A percentile compares a stretch with the other conserved stretches of the same genome.
Conservation (phyloP, 1,140 invertebrate species). For the Drosophila albomicans region DNA sequence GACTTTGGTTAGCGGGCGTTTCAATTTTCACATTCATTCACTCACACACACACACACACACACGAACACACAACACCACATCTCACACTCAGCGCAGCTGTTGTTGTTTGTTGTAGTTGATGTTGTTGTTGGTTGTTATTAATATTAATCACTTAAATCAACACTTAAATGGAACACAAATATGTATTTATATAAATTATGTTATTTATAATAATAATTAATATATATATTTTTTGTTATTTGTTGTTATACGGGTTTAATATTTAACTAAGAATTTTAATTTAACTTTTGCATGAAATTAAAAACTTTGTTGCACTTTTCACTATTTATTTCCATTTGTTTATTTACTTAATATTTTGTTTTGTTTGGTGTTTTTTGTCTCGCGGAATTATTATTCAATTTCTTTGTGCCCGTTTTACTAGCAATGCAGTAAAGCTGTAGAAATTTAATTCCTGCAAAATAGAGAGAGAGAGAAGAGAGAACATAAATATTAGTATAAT, state of each 20-base stretch:
- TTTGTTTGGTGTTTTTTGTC: slow-evolving; percentile 26
- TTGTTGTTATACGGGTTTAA: slow-evolving; percentile 9
- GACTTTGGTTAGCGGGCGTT: slow-evolving; percentile 56
- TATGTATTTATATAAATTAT: slow-evolving; percentile 22
- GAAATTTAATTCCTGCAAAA: slow-evolving; percentile 74
- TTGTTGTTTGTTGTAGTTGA: slow-evolving; percentile 19
- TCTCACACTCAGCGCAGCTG: slow-evolving; percentile 41
- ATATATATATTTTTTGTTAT: background rate
- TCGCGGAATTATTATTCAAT: slow-evolving; percentile 67
- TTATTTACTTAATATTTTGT: slow-evolving; percentile 14
- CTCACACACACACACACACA: slow-evolving; percentile 22
- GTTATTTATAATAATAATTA: slow-evolving; percentile 26
- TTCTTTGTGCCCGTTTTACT: slow-evolving; percentile 66
- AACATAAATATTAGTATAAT: slow-evolving; percentile 41
- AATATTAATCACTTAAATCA: slow-evolving; percentile 31
- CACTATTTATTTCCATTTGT: slow-evolving; percentile 18
- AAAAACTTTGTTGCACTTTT: slow-evolving; percentile 54
- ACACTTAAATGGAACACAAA: slow-evolving; percentile 22
- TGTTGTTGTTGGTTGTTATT: slow-evolving; percentile 33
- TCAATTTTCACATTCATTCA: slow-evolving; percentile 47
- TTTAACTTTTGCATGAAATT: slow-evolving; percentile 55
- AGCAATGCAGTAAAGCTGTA: slow-evolving; percentile 75
- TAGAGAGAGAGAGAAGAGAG: slow-evolving; percentile 15
- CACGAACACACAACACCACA: background rate
- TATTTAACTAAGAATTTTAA: slow-evolving; percentile 71